Evolutionary conservation across 1,140 invertebrate genomes (phyloP).

Genomic region (Lamellibrachia luymesi): DNA sequence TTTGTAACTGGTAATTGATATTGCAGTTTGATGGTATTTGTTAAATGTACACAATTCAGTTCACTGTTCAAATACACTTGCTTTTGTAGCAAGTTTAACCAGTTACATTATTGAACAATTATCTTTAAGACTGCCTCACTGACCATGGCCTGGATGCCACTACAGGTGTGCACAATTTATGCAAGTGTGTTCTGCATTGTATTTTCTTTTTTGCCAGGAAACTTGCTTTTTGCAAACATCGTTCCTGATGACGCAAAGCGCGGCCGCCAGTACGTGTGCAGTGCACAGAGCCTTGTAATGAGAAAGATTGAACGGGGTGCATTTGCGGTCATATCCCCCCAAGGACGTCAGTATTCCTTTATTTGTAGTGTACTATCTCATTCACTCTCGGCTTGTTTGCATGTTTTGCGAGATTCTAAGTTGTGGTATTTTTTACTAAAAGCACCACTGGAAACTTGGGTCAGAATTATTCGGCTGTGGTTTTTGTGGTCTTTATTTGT

Average conservation of each 20-base stretch:
- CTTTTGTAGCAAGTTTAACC: neutral
- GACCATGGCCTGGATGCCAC: neutral
- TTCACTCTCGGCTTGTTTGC: neutral
- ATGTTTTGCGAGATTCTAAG: neutral
- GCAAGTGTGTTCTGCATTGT: neutral
- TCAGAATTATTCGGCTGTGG: neutral
- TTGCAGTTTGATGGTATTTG: no score
- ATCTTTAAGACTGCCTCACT: neutral
- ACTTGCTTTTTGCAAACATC: slow-evolving; percentile 27
- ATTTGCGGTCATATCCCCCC: slow-evolving; percentile 20
- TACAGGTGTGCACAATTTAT: neutral
- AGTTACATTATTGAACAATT: neutral
- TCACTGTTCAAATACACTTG: no score
- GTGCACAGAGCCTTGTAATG: slow-evolving; percentile 27
- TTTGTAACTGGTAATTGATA: neutral
- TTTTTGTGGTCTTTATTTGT: neutral
- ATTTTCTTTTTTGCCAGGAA: slow-evolving; percentile 21
- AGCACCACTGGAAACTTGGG: neutral
- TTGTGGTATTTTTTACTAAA: neutral
- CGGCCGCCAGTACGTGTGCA: slow-evolving; percentile 21
- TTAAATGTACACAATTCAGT: no score
- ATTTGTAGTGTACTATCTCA: neutral
- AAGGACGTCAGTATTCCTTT: slow-evolving; percentile 14
- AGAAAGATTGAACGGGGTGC: slow-evolving; percentile 26
- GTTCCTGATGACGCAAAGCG: slow-evolving; percentile 18